Evolutionary conservation across 2,797 vertebrate species (phyloP), one percentile per base, ranked within the genome.

Genomic region (Limosa lapponica): DNA sequence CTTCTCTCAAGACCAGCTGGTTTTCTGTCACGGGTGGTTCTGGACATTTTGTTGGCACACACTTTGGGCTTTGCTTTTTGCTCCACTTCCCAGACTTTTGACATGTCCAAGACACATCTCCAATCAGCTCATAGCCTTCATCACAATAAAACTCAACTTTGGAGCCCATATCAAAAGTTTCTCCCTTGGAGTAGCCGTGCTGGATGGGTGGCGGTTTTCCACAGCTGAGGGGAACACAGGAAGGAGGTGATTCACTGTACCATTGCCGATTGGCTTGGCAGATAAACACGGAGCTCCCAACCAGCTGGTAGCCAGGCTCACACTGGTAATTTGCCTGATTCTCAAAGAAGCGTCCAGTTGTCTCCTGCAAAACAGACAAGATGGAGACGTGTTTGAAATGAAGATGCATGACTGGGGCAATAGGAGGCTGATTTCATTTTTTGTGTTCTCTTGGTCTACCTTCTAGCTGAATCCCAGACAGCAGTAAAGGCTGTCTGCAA

Each of bases 221-320:
- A 86, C 99, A 99, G 94, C 98, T 99, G 86, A 99, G 97, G 34
- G 98, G 99, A 79, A 98, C 77, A 70, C 99, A 99, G n/a, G 91
- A 84, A 61, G 99, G 98, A 65, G 98, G 98, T 16, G 98, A 98
- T 25, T 96, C 98, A 93, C 98, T 99, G 93, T 99, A 98, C 99
- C 99, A 99, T 5, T 99, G 99, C 9, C 99, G 99, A 96, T 99
- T 99, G 72, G 99, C 99, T 97, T 99, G 99, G 96, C 99, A 99
- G 89, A 98, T 85, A 83, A 99, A 98, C 27, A 98, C 97, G 8
- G 98, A 95, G 57, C 97, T 99, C 73, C 99, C 99, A 1, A 97
- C 84, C 39, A 99, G 92, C 55, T 97, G 98, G 93, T 98, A 99
- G 64, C 99, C 99, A 64, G 98, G 95, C 28, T 99, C 98, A 90